These are phyloP conservation scores for Scolanthus callimorphus DNA, from an alignment of 92 coral and sea anemone genomes.

Conservation along the genomic window DNA sequence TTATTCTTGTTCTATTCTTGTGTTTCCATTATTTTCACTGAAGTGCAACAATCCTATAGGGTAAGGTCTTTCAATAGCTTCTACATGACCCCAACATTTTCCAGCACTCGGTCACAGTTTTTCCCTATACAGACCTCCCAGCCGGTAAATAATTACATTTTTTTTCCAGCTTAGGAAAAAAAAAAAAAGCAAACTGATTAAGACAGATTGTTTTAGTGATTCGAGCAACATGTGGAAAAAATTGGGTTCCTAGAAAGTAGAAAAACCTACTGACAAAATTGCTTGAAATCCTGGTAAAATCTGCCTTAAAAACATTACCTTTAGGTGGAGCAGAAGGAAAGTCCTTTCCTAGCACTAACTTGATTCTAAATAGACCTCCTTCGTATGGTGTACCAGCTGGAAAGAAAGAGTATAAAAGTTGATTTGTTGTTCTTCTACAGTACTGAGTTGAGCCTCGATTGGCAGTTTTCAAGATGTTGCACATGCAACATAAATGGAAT, in stretches of 20 bases:
- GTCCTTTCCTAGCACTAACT: constrained; percentile 91
- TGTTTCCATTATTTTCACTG: background rate
- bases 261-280: too few species aligned
- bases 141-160: background rate
- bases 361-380: constrained; percentile 90
- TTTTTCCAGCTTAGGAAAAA: background rate
- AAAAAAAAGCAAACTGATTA: background rate
- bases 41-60: background rate
- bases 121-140: too few species aligned
- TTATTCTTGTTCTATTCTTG: background rate
- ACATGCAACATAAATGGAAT: background rate
- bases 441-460: too few species aligned
- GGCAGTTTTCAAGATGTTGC: background rate
- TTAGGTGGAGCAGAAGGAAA: constrained; percentile 97
- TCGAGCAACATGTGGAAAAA: too few species aligned
- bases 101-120: background rate
- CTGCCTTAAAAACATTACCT: too few species aligned
- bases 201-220: background rate
- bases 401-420: too few species aligned
- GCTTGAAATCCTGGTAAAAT: too few species aligned
- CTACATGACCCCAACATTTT: background rate
- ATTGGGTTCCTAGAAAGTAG: too few species aligned
- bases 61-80: background rate
- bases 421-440: too few species aligned
- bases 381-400: constrained; percentile 99